Evolutionary conservation across 2,113 vertebrate species (phyloP), one percentile per base, ranked within the genome.

Genomic region (Epinephelus fuscoguttatus): DNA sequence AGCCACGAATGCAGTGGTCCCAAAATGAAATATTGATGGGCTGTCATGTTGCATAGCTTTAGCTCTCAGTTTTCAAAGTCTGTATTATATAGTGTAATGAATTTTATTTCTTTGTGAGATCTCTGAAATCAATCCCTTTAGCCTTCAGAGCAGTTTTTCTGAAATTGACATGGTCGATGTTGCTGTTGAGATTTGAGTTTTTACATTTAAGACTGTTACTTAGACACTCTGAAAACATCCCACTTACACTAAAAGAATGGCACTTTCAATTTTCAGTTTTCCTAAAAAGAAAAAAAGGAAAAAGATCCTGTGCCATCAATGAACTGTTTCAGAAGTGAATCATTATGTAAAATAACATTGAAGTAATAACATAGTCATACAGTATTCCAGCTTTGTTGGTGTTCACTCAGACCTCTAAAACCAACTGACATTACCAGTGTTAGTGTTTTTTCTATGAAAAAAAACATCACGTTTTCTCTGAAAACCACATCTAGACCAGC

Each of bases 401-500:
- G 64, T 75, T 67, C 15, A 42, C 25, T 42, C 0, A 55, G 42
- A 61, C 52, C 61, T 1, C 25, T 49, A 0, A 55, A 30, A 61
- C 47, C 61, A 1, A 37, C 30, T 68, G 27, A 14, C 2, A 57
- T 25, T 49, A 13, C 14, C 23, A 64, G 18, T 33, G 1, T 56
- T n/a, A 1, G 15, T 53, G 8, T 17, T 69, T 66, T 53, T 80
- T 81, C 53, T 56, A 42, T 47, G 11, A 64, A 18, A 52, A n/a
- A 55, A 55, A 63, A 7, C 19, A 23, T 6, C 4, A 59, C 25
- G 30, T 75, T 37, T 82, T 71, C 68, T 74, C 62, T 71, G 42
- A 82, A 80, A 86, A 73, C n/a, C 40, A 71, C 61, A 67, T 60
- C 27, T 59, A 78, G 72, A 63, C 52, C 42, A 10, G 23, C 62